A percentile compares a stretch with the other conserved stretches of the same genome.
Conservation (phyloP, 1,140 invertebrate species). For the Drepana arcuata region DNA sequence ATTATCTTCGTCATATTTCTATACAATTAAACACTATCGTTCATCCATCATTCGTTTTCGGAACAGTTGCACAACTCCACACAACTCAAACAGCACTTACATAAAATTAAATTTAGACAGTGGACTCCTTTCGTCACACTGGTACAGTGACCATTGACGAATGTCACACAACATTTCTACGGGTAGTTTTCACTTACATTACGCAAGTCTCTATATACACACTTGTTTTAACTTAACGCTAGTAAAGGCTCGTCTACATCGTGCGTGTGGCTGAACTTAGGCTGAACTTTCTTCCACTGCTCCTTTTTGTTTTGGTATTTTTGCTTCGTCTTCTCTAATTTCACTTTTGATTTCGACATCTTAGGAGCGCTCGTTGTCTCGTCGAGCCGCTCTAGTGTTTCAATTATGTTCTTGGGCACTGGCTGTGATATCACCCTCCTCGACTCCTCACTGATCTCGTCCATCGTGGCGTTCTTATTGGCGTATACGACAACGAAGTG, state of each 20-base stretch:
- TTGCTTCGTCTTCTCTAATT: conserved; percentile 67
- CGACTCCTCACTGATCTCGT: conserved; percentile 59
- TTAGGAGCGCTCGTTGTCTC: conserved; percentile 73
- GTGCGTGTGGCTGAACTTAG: conserved; percentile 52
- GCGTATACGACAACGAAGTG: conserved; percentile 87
- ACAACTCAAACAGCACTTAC: conserved; percentile 28
- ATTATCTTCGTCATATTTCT: conserved; percentile 32
- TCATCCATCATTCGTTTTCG: conserved; percentile 16
- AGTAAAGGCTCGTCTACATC: conserved; percentile 62
- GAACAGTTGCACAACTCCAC: conserved; percentile 23
- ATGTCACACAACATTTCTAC: conserved; percentile 36
- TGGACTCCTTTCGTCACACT: conserved; percentile 38
- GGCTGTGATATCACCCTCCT: conserved; percentile 62
- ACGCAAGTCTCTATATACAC: conserved; percentile 56
- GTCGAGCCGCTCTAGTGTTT: conserved; percentile 82
- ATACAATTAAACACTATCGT: conserved; percentile 18
- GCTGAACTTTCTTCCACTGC: conserved; percentile 55
- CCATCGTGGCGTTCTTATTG: conserved; percentile 77
- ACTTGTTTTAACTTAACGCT: conserved; percentile 64
- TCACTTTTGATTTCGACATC: conserved; percentile 75
- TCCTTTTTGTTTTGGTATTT: conserved; percentile 55
- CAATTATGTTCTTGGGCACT: conserved; percentile 84
- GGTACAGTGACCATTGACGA: conserved; percentile 23
- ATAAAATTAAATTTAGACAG: conserved; percentile 53
- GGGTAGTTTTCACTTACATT: conserved; percentile 47